Evolutionary conservation across 2,888 invertebrate genomes (phyloP), one percentile per base, ranked within the genome.

Genomic region (Cremastobaeus sp.): DNA sequence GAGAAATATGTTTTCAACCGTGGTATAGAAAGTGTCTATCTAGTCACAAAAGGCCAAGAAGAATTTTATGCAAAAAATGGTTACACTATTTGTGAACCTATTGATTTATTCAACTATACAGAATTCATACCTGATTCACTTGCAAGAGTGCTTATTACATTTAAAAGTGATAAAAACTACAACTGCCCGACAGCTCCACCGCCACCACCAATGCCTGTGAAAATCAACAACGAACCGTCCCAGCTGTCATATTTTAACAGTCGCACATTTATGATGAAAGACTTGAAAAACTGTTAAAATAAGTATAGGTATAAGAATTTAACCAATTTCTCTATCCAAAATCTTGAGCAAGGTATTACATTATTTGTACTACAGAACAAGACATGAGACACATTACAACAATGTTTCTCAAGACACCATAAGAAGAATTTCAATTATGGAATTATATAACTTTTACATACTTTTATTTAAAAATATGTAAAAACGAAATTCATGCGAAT

Each of bases 21-120:
- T 74, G 89, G 90, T 69, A 89, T 94, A 75, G 90, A 91, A 81
- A 91, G 90, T 83, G 88, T 94, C 74, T 93, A 93, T 87, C 87
- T 93, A 74, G 91, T 92, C 30, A 93, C 93, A 18, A 91, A 92
- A 82, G 94, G 93, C 18, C 93, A 94, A 85, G 94, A 94, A 83
- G 89, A 89, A 35, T 94, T 95, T 87, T 95, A 95, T 84, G 88
- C 89, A 52, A 93, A 94, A 87, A 90, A 95, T 81, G 94, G 94
- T 48, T 95, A 94, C 81, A 88, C 86, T 68, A 87, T 90, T 79
- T 94, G 94, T 84, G 90, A 90, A 52, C 94, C 94, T 1, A 88
- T 94, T 15, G 91, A 92, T 72, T 92, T 94, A 83, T 94, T 92
- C 83, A 93, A 93, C 39, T 82, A 78, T 28, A 76, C 77, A 15